These are phyloP conservation scores for Lucilia sericata DNA, from an alignment of 1,140 invertebrate genomes.

Conservation along the genomic window DNA sequence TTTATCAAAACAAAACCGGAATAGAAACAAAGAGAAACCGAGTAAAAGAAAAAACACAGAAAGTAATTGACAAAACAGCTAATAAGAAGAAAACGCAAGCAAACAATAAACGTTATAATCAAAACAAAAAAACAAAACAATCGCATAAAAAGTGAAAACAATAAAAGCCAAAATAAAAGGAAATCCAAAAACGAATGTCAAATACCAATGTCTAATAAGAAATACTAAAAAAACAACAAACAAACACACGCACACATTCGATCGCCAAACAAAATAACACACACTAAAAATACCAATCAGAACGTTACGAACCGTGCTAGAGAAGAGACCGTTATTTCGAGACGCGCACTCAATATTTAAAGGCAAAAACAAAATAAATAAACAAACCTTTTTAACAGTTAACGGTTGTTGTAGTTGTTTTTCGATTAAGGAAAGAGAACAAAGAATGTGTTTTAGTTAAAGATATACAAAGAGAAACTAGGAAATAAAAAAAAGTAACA, in stretches of 20 bases:
- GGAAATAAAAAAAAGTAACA: not conserved
- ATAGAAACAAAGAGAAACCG: not conserved
- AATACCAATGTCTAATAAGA: slow-evolving; percentile 39
- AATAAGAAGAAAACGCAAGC: not conserved
- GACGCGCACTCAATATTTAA: not conserved
- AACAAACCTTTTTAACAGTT: not conserved
- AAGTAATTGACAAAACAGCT: not conserved
- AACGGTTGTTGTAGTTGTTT: not conserved
- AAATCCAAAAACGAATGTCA: slow-evolving; percentile 30
- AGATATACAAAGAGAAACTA: not conserved
- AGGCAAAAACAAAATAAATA: not conserved
- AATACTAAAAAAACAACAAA: not conserved
- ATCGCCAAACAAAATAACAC: not conserved
- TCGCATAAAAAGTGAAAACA: slow-evolving; percentile 14
- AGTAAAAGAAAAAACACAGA: not conserved
- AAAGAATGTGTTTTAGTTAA: not conserved
- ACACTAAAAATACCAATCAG: slow-evolving; percentile 20
- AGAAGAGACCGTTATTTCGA: slow-evolving; percentile 30
- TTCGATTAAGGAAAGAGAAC: not conserved
- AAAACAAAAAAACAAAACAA: not conserved
- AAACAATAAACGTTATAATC: not conserved
- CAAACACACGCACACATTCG: not conserved
- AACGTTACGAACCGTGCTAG: slow-evolving; percentile 39
- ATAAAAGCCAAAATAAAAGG: not conserved
- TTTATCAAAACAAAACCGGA: not conserved